Evolutionary conservation across 2,797 vertebrate species (phyloP).

Genomic region (Sebastiscus tertius): DNA sequence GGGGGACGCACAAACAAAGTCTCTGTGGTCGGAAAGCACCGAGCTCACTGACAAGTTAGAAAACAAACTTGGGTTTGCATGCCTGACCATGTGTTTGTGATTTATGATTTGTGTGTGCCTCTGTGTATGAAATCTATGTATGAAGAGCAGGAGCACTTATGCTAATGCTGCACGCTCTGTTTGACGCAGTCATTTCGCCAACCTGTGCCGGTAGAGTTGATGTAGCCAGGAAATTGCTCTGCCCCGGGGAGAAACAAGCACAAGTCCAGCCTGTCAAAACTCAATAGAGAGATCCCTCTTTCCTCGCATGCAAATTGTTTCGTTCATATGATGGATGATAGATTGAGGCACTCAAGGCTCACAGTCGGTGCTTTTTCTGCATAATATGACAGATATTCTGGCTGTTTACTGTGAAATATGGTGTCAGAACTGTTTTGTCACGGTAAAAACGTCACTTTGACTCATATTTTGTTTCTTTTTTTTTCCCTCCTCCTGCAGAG

Average conservation of each 20-base stretch:
- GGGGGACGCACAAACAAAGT: constrained; percentile 42
- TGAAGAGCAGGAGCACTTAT: constrained; percentile 51
- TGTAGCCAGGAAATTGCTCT: constrained; percentile 67
- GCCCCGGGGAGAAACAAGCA: constrained; percentile 57
- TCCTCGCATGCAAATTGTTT: constrained; percentile 67
- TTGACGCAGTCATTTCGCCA: constrained; percentile 62
- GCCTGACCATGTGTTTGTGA: constrained; percentile 28
- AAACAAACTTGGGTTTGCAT: constrained; percentile 48
- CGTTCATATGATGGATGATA: constrained; percentile 69
- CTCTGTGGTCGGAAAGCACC: constrained; percentile 19
- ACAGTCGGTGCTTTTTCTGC: constrained; percentile 56
- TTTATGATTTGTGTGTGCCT: constrained; percentile 34
- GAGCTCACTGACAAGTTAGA: constrained; percentile 37
- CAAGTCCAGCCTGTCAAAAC: constrained; percentile 69
- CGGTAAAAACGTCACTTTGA: constrained; percentile 43
- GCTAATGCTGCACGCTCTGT: constrained; percentile 58
- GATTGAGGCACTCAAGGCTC: constrained; percentile 58
- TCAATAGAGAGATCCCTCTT: constrained; percentile 61
- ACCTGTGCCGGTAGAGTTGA: constrained; percentile 43
- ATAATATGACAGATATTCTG: constrained; percentile 63
- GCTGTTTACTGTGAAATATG: constrained; percentile 68
- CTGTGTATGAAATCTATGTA: constrained; percentile 22
- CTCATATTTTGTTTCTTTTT: constrained; percentile 18
- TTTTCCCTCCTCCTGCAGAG: constrained; percentile 79
- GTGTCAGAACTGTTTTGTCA: constrained; percentile 64